Conservation (phyloP, 2,113 vertebrate genomes). For the Lepisosteus osseus region DNA sequence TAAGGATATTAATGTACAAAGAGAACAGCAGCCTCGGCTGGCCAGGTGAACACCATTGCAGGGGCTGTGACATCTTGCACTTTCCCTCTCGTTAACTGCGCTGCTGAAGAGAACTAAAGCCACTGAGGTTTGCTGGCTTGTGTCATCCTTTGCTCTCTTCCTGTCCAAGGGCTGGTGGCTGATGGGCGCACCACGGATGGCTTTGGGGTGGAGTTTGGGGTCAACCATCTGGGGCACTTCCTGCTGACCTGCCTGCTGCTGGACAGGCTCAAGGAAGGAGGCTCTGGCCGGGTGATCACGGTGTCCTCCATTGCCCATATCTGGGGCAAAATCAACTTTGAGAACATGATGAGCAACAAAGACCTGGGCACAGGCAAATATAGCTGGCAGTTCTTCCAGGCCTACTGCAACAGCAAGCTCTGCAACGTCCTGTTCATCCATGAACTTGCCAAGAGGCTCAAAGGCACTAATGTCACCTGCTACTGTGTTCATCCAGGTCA, state of each 20-base stretch:
- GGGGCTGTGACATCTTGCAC: too few relatives aligned
- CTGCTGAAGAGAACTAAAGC: too few relatives aligned
- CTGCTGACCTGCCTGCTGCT: slow-evolving; percentile 73
- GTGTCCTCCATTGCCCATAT: slow-evolving; percentile 72
- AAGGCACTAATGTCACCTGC: slow-evolving; percentile 73
- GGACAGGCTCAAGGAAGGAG: slow-evolving; percentile 62
- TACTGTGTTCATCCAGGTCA: slow-evolving; percentile 70
- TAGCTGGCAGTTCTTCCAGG: slow-evolving; percentile 63
- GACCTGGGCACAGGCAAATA: slow-evolving; percentile 53
- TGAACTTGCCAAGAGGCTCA: slow-evolving; percentile 72
- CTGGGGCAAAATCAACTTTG: slow-evolving; percentile 63
- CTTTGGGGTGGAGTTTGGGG: slow-evolving; percentile 74
- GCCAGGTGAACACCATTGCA: too few relatives aligned
- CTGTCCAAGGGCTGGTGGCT: slow-evolving; percentile 65
- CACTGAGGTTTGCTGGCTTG: too few relatives aligned
- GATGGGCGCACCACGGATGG: slow-evolving; percentile 69
- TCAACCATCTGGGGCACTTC: slow-evolving; percentile 76
- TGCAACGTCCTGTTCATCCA: slow-evolving; percentile 66
- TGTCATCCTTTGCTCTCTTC: background rate
- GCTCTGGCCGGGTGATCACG: slow-evolving; percentile 73
- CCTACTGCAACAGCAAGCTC: slow-evolving; percentile 85
- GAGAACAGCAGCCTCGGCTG: too few relatives aligned
- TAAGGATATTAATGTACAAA: too few relatives aligned
- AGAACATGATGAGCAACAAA: slow-evolving; percentile 44
- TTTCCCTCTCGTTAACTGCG: too few relatives aligned